Percentiles rank a stretch among this genome's conserved stretches.
Evolutionary conservation across 2,888 invertebrate species (phyloP).

Genomic region (Caenorhabditis wallacei): DNA sequence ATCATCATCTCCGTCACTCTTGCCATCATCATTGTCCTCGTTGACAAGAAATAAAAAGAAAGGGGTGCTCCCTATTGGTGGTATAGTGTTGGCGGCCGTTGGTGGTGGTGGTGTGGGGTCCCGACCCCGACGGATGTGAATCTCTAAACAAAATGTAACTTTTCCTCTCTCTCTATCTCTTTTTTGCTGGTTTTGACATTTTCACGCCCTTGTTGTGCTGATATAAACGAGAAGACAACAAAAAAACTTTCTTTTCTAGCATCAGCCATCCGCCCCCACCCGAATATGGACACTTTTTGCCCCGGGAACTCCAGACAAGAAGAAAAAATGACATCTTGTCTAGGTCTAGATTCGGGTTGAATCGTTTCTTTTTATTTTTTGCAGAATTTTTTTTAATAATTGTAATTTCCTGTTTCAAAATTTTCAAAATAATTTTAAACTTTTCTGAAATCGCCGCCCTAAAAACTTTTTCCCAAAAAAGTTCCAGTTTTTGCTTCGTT

Average conservation of each 20-base stretch:
- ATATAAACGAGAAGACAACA: slow-evolving; percentile 64
- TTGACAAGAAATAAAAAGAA: slow-evolving; percentile 12
- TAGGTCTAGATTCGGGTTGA: neutral
- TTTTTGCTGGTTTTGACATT: slow-evolving; percentile 64
- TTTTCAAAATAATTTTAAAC: neutral
- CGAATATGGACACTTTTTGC: slow-evolving; percentile 31
- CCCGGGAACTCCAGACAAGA: slow-evolving; percentile 13
- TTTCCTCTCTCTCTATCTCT: slow-evolving; percentile 53
- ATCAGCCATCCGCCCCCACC: slow-evolving; percentile 50
- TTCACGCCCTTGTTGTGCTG: slow-evolving; percentile 70
- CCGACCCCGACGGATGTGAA: slow-evolving; percentile 63
- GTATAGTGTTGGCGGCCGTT: slow-evolving; percentile 35
- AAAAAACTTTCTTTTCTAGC: slow-evolving; percentile 48
- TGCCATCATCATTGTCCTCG: slow-evolving; percentile 3
- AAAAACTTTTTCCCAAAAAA: neutral
- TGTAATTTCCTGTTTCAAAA: neutral
- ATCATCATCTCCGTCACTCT: slow-evolving; percentile 2
- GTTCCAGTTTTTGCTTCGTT: neutral
- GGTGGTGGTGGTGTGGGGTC: slow-evolving; percentile 45
- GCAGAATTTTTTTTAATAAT: neutral
- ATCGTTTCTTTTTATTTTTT: neutral
- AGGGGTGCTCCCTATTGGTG: slow-evolving; percentile 25
- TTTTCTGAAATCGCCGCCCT: slow-evolving; percentile 1
- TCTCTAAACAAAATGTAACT: slow-evolving; percentile 69
- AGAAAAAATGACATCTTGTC: slow-evolving; percentile 8